Base-by-base conservation (phyloP, 2,888 invertebrate species). In the Busseola fusca region DNA sequence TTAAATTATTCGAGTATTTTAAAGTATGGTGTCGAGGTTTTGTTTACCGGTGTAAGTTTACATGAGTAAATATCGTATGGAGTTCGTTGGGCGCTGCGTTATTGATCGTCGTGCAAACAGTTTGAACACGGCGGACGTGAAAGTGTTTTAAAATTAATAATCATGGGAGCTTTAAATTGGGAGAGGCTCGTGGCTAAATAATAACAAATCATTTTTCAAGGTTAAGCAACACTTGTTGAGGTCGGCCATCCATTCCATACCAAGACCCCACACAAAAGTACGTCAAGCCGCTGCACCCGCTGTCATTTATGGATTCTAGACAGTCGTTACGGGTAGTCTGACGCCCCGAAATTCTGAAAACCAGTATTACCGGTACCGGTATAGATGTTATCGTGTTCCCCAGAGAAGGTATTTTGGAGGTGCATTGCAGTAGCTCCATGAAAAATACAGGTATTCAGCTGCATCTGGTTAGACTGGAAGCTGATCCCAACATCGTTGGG, bases 1-100 rank as follows among this genome's bases (percentile, higher is more conserved):
- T 87, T 90, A 87, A 82, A 86, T 87, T 84, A 80, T 83, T 81
- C 78, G 67, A 62, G 63, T 79, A 72, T 77, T 79, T 80, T 72
- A 69, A 80, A 80, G 74, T 82, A 79, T 81, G 68, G 75, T 79
- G 72, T 79, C 56, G 63, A 16, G 50, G 72, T 69, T 81, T 82
- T 72, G 76, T 81, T 82, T 76, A 81, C 79, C 30, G 63, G 76
- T 83, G 63, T 81, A 69, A 45, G 60, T 73, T 82, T 76, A 79
- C 66, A 81, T 72, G 72, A 34, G 72, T 65, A 37, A 77, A 77
- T 77, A 77, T 76, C 57, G 56, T 45, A 64, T 58, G 58, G 54
- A 73, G 59, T 65, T 62, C 71, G 59, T 67, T 71, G 66, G 4
- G 58, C 69, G 40, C 25, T 67, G 40, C 14, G 50, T 52, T 54